A percentile compares a stretch with the other conserved stretches of the same genome.
Evolutionary conservation across 2,113 vertebrate genomes (phyloP).

Genomic region (Dipodomys ordii): DNA sequence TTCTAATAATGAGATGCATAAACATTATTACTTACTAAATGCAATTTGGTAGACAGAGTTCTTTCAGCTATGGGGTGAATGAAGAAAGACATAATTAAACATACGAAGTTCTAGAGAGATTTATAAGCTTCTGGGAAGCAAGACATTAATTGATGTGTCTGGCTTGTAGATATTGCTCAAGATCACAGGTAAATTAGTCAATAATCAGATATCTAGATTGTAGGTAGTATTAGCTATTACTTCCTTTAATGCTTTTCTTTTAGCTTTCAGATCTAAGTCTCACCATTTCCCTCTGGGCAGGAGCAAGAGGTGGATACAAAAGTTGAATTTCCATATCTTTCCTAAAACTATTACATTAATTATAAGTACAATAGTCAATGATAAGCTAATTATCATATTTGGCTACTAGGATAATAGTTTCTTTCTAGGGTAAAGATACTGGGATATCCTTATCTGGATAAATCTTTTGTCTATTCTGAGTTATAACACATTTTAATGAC

Average conservation of each 20-base stretch:
- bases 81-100: background rate
- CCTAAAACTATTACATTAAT: constrained; percentile 29
- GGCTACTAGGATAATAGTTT: background rate
- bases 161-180: background rate
- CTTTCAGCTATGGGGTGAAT: background rate
- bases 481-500: background rate
- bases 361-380: background rate
- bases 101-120: background rate
- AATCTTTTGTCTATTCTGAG: constrained; percentile 19
- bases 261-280: constrained; percentile 35
- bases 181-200: background rate
- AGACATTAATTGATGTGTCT: background rate
- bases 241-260: background rate
- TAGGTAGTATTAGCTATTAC: background rate
- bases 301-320: background rate
- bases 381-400: background rate
- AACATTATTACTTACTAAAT: constrained; percentile 6
- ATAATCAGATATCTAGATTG: background rate
- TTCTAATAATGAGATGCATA: constrained; percentile 42
- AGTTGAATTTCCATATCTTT: background rate
- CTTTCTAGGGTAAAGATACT: background rate
- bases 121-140: background rate
- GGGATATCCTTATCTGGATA: background rate
- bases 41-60: background rate
- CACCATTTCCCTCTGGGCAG: background rate